Percentiles rank a stretch among this genome's conserved stretches.
Evolutionary conservation across 1,140 invertebrate genomes (phyloP).

Genomic region (Thalassaphorura encarpata): DNA sequence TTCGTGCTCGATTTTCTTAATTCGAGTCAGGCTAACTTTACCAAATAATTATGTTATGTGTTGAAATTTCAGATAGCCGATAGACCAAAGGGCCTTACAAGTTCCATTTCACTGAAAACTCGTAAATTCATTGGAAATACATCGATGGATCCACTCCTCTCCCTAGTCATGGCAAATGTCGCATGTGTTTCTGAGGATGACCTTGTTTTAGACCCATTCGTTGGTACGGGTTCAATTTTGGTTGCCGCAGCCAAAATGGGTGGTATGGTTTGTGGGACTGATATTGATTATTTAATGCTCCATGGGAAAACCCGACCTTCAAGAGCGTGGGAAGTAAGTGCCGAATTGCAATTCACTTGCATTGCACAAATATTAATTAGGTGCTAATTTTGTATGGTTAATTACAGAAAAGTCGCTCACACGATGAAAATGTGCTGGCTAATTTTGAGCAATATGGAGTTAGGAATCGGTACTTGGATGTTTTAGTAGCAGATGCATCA

Average conservation of each 20-base stretch:
- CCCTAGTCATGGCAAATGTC: conserved; percentile 89
- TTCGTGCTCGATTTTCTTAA: too few species aligned
- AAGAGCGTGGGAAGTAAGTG: conserved; percentile 37
- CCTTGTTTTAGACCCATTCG: conserved; percentile 86
- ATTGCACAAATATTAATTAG: neutral
- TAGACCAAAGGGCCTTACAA: conserved; percentile 68
- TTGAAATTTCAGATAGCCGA: conserved; percentile 61
- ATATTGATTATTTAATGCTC: conserved; percentile 88
- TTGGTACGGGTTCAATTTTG: conserved; percentile 64
- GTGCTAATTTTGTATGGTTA: neutral
- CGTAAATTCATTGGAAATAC: conserved; percentile 95
- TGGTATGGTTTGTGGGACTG: conserved; percentile 76
- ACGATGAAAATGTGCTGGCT: conserved; percentile 70
- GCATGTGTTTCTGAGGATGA: conserved; percentile 60
- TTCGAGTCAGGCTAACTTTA: too few species aligned
- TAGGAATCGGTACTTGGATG: conserved; percentile 66
- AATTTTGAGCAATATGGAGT: conserved; percentile 82
- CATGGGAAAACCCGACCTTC: conserved; percentile 73
- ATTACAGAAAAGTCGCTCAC: conserved; percentile 51
- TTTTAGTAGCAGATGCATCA: conserved; percentile 81
- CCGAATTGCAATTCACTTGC: too few species aligned
- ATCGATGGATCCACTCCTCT: conserved; percentile 88
- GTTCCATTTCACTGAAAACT: conserved; percentile 55
- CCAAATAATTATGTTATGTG: too few species aligned
- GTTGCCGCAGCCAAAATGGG: conserved; percentile 85